Base-by-base conservation (phyloP, 2,888 invertebrate species). In the Tenthredo amoena region DNA sequence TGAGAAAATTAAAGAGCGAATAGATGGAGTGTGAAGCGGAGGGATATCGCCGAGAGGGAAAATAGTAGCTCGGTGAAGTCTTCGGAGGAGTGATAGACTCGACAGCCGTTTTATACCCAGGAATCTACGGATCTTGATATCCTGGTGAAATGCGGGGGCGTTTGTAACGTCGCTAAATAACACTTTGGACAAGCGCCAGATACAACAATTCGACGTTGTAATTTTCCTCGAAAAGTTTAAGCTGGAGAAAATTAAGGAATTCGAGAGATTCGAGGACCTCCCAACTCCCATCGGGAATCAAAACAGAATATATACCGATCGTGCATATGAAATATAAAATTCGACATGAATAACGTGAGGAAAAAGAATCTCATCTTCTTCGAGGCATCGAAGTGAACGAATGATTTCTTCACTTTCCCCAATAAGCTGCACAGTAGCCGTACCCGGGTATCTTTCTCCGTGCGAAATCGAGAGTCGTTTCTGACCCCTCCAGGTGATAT, bases 401-500 rank as follows among this genome's bases (percentile, higher is more conserved):
- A 72, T 37, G 21, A 43, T 43, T 21, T 72, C 43, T 72, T 74
- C 26, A 74, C 72, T 74, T 74, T 74, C 72, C 40, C 72, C 40
- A 15, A 62, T 62, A 62, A 62, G 26, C 10, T 62, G 26, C 26
- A 62, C 55, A n/a, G 50, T 21, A 37, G 40, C 43, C 43, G 10
- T 12, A 12, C 2, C 10, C 4, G 47, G 2, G 12, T 47, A 47
- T 72, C 43, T 74, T 74, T 74, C 72, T 74, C 72, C 72, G 43
- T 74, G 43, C 21, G 72, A 74, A 74, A 74, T 43, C 72, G 72
- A 74, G 72, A 74, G 72, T 74, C 72, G 72, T 74, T 74, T 43
- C 9, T 43, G 34, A 5, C 68, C 68, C 68, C 34, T 68, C 72
- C 40, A 3, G 43, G n/a, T 43, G 18, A 74, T 21, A 74, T 21